A percentile compares a stretch with the other conserved stretches of the same genome.
Evolutionary conservation across 2,888 invertebrate genomes (phyloP).

Genomic region (Sturmia bella): DNA sequence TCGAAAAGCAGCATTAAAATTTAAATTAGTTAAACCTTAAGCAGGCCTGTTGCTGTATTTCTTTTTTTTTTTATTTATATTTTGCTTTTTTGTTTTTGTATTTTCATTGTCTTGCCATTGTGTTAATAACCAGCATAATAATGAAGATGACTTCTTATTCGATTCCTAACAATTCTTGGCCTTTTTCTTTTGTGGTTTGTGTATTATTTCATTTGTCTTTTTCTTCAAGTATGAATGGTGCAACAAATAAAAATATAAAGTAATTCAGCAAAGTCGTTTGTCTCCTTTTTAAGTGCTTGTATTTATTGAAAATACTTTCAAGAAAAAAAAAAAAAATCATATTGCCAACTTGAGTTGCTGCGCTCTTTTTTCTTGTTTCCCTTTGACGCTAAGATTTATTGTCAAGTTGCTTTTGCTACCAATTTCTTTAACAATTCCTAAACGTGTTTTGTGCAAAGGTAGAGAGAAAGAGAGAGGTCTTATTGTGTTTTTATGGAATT

Average conservation of each 20-base stretch:
- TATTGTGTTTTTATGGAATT: slow-evolving; percentile 55
- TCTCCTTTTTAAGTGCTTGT: slow-evolving; percentile 22
- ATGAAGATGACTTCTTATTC: slow-evolving; percentile 21
- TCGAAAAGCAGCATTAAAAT: neutral
- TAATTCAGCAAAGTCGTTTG: slow-evolving; percentile 49
- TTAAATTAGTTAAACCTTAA: slow-evolving; percentile 27
- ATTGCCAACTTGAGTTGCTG: slow-evolving; percentile 47
- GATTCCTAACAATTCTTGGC: slow-evolving; percentile 37
- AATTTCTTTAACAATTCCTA: slow-evolving; percentile 57
- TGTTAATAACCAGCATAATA: slow-evolving; percentile 19
- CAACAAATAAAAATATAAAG: slow-evolving; percentile 6
- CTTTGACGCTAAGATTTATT: slow-evolving; percentile 38
- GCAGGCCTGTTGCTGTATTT: slow-evolving; percentile 22
- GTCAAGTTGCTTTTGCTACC: slow-evolving; percentile 44
- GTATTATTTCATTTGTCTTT: slow-evolving; percentile 58
- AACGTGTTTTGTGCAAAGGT: slow-evolving; percentile 57
- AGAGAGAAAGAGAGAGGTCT: slow-evolving; percentile 38
- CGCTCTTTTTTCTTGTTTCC: slow-evolving; percentile 13
- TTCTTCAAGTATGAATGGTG: neutral
- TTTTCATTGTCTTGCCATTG: slow-evolving; percentile 5
- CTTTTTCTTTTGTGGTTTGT: slow-evolving; percentile 63
- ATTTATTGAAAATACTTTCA: slow-evolving; percentile 28
- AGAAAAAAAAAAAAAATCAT: slow-evolving; percentile 12
- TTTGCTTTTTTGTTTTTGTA: neutral
- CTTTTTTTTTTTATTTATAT: neutral